Percentiles rank a stretch among this genome's conserved stretches.
These are phyloP conservation scores for Tauraco erythrolophus DNA, from an alignment of 2,113 vertebrate genomes.

Conservation along the genomic window DNA sequence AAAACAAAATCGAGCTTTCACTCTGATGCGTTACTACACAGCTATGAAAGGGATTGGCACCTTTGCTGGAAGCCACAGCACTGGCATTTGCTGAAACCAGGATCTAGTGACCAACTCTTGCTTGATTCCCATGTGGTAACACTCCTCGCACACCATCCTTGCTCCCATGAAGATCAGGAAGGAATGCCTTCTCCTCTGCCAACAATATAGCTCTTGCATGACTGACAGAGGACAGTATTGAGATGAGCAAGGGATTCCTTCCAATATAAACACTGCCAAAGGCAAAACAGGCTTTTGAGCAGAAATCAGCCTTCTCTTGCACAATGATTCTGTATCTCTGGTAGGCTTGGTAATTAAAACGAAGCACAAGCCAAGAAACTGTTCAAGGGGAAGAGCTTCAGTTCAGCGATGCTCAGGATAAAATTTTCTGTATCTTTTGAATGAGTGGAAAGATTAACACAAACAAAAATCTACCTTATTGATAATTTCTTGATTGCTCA, in stretches of 20 bases:
- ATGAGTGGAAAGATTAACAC: not conserved
- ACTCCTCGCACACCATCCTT: not conserved
- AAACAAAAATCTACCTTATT: conserved; percentile 72
- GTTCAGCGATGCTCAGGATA: not conserved
- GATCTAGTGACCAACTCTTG: not conserved
- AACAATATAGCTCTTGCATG: not conserved
- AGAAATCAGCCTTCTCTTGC: not conserved
- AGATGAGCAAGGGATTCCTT: not conserved
- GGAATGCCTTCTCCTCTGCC: not conserved
- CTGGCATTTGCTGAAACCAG: not conserved
- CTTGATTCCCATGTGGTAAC: not conserved
- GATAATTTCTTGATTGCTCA: conserved; percentile 53
- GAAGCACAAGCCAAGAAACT: not conserved
- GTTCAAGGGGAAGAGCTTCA: not conserved
- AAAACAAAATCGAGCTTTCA: not conserved
- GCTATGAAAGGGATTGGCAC: not conserved
- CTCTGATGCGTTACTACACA: not conserved
- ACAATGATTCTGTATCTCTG: not conserved
- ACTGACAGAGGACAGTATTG: not conserved
- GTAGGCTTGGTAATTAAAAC: not conserved
- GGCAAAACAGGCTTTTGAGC: not conserved
- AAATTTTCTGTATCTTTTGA: not conserved
- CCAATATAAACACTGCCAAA: not conserved
- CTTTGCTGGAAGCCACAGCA: not conserved
- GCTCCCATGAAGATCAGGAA: not conserved